Evolutionary conservation across 2,113 vertebrate species (phyloP).

Genomic region (Syrrhaptes paradoxus): DNA sequence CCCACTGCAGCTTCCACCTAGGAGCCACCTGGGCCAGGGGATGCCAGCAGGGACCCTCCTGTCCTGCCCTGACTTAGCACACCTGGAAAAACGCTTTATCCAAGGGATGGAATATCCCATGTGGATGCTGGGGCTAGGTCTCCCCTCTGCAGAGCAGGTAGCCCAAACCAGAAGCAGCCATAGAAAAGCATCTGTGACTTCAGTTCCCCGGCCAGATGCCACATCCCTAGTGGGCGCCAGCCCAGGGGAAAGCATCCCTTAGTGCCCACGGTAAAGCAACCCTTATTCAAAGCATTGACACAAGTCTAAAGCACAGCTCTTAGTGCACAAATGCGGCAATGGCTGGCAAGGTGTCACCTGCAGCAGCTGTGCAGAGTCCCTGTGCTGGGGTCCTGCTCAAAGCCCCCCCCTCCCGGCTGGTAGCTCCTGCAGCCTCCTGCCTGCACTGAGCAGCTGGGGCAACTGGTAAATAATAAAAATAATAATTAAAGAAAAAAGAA

Average conservation of each 20-base stretch:
- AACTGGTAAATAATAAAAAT: neutral
- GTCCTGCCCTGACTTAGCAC: neutral
- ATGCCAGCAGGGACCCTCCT: neutral
- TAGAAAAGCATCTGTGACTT: neutral
- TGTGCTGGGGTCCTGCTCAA: neutral
- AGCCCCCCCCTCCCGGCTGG: neutral
- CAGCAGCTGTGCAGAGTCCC: neutral
- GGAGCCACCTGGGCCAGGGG: neutral
- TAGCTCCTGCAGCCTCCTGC: neutral
- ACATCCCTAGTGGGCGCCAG: neutral
- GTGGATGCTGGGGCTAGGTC: neutral
- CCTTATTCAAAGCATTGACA: neutral
- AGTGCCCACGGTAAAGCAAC: neutral
- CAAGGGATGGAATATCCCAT: neutral
- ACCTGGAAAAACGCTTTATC: neutral
- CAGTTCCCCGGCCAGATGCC: accelerated
- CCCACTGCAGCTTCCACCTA: neutral
- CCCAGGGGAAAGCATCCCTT: neutral
- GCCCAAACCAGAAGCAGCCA: neutral
- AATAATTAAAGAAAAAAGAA: neutral
- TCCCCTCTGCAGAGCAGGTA: neutral
- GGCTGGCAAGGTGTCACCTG: neutral
- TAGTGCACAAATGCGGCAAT: accelerated
- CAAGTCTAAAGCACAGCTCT: neutral
- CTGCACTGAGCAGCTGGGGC: neutral